Conservation (phyloP, 2,797 vertebrate genomes). For the Halcyon chelicuti region DNA sequence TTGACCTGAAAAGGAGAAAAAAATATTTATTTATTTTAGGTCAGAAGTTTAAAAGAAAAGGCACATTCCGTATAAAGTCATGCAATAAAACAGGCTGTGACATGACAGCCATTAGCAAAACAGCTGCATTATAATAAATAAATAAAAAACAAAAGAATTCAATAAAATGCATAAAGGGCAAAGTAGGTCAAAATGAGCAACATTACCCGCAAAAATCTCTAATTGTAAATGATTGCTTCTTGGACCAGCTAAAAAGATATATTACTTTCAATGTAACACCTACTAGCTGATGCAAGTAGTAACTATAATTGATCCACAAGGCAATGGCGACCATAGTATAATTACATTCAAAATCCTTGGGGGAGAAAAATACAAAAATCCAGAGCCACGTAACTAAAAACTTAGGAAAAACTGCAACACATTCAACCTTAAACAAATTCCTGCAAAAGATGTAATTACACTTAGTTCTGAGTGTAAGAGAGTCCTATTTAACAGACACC, state of each 20-base stretch:
- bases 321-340: not conserved
- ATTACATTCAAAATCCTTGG: not conserved
- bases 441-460: not conserved
- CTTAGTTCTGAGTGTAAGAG: not conserved
- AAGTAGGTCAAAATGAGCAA: slow-evolving; percentile 10
- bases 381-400: not conserved
- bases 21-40: not conserved
- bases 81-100: slow-evolving; percentile 37
- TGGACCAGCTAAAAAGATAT: not conserved
- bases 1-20: slow-evolving; percentile 20
- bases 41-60: slow-evolving; percentile 38
- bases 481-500: not conserved
- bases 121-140: slow-evolving; percentile 16
- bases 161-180: slow-evolving; percentile 1
- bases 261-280: not conserved
- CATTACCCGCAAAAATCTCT: not conserved
- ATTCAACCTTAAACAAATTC: not conserved
- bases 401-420: not conserved
- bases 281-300: not conserved
- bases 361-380: not conserved
- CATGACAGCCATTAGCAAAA: slow-evolving; percentile 53
- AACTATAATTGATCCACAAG: not conserved
- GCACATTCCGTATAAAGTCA: not conserved
- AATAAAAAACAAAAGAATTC: not conserved
- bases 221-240: not conserved